Evolutionary conservation across 2,797 vertebrate genomes (phyloP).

Genomic region (Sebastes itinus): DNA sequence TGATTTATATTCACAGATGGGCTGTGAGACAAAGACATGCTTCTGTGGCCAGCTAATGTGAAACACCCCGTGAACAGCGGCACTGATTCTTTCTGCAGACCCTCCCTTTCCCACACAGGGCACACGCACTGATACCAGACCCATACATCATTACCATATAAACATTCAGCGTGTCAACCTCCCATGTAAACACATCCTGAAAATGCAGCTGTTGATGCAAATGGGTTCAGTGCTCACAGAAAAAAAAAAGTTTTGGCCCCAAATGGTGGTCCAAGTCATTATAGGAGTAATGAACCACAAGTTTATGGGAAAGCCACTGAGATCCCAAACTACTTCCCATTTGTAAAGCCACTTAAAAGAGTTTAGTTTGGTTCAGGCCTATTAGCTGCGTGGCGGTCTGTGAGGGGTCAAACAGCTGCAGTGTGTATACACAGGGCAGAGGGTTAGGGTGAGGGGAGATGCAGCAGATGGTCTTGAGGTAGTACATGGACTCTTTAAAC

Average conservation of each 20-base stretch:
- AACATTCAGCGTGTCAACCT: neutral
- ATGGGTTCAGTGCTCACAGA: neutral
- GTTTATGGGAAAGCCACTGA: conserved; percentile 3
- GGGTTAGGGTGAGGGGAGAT: conserved; percentile 24
- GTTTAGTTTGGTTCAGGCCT: conserved; percentile 8
- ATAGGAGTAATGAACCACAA: neutral
- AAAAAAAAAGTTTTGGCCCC: neutral
- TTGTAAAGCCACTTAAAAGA: conserved; percentile 37
- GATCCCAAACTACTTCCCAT: neutral
- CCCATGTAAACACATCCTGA: conserved; percentile 9
- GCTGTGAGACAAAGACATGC: conserved; percentile 49
- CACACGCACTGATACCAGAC: neutral
- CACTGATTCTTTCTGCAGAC: conserved; percentile 34
- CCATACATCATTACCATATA: neutral
- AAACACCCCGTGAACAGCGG: conserved; percentile 56
- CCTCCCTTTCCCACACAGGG: neutral
- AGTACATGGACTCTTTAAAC: neutral
- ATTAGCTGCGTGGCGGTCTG: conserved; percentile 28
- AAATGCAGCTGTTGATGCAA: neutral
- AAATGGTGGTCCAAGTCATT: neutral
- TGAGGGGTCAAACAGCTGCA: conserved; percentile 71
- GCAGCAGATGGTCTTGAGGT: conserved; percentile 48
- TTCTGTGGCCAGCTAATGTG: conserved; percentile 46
- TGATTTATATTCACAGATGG: conserved; percentile 60
- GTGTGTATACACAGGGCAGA: conserved; percentile 32